Evolutionary conservation across 2,113 vertebrate genomes (phyloP).

Genomic region (Rousettus leschenaultii): DNA sequence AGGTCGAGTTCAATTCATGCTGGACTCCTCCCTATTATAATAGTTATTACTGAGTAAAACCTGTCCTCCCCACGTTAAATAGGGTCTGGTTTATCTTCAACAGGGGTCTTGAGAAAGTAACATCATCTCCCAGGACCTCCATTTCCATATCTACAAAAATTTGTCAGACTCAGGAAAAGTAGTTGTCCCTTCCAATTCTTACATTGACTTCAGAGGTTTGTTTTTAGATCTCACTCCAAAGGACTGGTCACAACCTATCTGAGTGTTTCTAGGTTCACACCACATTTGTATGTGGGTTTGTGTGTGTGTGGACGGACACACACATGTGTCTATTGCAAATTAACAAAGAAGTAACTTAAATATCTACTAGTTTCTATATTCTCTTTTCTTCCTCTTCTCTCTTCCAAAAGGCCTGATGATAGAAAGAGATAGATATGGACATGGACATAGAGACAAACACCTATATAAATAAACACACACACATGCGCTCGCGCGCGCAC

Average conservation of each 20-base stretch:
- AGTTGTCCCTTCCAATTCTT: neutral
- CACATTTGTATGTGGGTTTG: neutral
- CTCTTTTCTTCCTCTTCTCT: neutral
- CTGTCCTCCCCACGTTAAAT: too few relatives aligned
- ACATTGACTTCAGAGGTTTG: neutral
- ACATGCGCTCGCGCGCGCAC: neutral
- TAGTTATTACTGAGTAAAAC: neutral
- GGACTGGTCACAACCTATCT: neutral
- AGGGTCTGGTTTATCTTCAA: neutral
- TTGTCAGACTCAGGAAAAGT: neutral
- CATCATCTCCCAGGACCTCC: neutral
- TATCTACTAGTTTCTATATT: neutral
- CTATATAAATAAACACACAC: neutral
- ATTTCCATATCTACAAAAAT: neutral
- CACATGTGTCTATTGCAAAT: neutral
- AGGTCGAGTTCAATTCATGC: neutral
- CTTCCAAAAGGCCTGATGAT: neutral
- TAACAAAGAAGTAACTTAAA: neutral
- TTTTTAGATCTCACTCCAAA: neutral
- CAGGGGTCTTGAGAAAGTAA: accelerated
- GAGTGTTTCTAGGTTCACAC: neutral
- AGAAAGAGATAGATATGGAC: neutral
- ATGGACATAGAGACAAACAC: neutral
- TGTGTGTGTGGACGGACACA: too few relatives aligned
- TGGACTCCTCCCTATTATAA: neutral